Evolutionary conservation across 2,888 invertebrate genomes (phyloP), one percentile per base, ranked within the genome.

Genomic region (Hirtodrosophila confusa): DNA sequence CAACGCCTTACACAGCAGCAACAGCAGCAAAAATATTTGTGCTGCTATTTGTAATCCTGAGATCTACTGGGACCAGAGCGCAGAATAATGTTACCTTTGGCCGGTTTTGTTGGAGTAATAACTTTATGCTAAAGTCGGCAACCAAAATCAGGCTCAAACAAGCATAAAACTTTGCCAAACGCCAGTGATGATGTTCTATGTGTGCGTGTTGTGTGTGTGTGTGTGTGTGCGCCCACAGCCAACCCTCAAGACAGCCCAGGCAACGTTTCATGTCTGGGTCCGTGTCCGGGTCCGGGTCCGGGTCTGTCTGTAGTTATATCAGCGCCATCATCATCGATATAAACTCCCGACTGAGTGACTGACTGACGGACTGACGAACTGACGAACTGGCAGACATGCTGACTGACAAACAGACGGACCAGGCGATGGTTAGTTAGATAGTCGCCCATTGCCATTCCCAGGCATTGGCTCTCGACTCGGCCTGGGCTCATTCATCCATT

Each of bases 241-340:
- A 82, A 71, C 78, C 78, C 78, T 78, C 65, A 56, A 61, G 58
- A 53, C 63, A 49, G 71, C 37, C 45, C 35, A 47, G 58, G 24
- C 69, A 51, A 74, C 71, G 75, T 54, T 69, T 69, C 57, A 74
- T 63, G 75, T 65, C 80, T 65, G 69, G 35, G 27, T 75, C 80
- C 63, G 69, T 29, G 29, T 75, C 71, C 62, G 72, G 17, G 17
- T 17, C 71, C 62, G 72, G 17, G 17, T 17, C 80, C 63, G 69
- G 35, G 29, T 75, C 71, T 66, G 72, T 71, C 80, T 83, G 84
- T 71, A 68, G 80, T 68, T 86, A 67, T 80, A 86, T 86, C 86
- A 83, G 80, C 67, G 80, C 74, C 83, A 80, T 86, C 87, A 86
- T 86, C 86, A 84, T 82, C 86, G 80, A 84, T 82, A 86, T 82